phyloP scores from a whole-genome alignment of 1,140 invertebrate species.

The Lepidurus couesii region DNA sequence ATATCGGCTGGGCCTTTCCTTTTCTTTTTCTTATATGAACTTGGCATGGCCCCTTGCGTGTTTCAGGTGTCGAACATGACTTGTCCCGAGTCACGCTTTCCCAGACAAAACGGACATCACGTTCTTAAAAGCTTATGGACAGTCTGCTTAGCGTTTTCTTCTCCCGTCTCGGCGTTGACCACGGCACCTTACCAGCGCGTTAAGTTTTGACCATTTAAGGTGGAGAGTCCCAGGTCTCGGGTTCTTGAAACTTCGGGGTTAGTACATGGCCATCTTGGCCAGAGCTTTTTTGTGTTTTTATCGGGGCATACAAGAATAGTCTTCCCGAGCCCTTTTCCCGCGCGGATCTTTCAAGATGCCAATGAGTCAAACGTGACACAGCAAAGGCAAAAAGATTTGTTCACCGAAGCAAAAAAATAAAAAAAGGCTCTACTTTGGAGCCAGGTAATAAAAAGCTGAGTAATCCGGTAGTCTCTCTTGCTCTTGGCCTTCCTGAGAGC shows the following conservation, averaged over 20 bases:
- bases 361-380: conserved; percentile 19
- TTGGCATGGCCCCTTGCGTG: neutral
- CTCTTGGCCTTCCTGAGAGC: neutral
- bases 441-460: conserved; percentile 13
- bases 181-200: neutral
- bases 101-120: conserved; percentile 18
- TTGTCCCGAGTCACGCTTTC: conserved; percentile 12
- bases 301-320: neutral
- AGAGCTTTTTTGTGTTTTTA: neutral
- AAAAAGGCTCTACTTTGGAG: neutral
- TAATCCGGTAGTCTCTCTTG: neutral
- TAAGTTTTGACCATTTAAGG: conserved; percentile 19
- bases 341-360: neutral
- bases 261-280: neutral
- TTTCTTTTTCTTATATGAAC: neutral
- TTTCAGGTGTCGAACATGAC: conserved; percentile 12
- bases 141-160: neutral
- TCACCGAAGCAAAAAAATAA: neutral
- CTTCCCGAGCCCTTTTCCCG: neutral
- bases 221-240: neutral
- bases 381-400: conserved; percentile 7
- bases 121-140: conserved; percentile 10
- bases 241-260: conserved; percentile 3
- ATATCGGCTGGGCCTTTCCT: neutral
- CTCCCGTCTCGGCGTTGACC: neutral